Percentiles rank a stretch among this genome's conserved stretches.
Evolutionary conservation across 2,888 invertebrate genomes (phyloP).

Genomic region (Drosophila lacicola): DNA sequence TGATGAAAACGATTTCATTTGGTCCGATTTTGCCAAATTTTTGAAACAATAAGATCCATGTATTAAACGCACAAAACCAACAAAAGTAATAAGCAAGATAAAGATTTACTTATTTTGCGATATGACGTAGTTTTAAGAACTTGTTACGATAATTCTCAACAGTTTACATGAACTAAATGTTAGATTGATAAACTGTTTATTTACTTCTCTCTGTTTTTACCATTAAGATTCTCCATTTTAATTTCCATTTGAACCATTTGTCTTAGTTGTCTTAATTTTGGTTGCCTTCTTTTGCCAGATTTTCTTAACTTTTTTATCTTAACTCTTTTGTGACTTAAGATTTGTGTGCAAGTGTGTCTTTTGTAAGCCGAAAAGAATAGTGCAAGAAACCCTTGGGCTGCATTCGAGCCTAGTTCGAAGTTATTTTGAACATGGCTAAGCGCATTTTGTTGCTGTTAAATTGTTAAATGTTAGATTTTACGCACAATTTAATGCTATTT

Average conservation of each 20-base stretch:
- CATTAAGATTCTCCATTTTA: not conserved
- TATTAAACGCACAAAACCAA: no score
- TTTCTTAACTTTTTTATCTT: constrained; percentile 6
- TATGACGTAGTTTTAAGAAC: no score
- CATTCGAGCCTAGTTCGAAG: not conserved
- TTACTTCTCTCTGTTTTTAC: not conserved
- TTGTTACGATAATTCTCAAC: no score
- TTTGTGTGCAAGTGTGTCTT: constrained; percentile 2
- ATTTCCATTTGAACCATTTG: constrained; percentile 10
- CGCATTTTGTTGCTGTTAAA: not conserved
- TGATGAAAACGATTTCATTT: no score
- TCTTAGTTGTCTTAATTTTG: constrained; percentile 65
- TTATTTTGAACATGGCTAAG: constrained; percentile 3
- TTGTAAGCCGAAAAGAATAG: constrained; percentile 1
- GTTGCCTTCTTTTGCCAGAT: constrained; percentile 13
- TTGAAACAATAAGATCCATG: no score
- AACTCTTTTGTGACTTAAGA: constrained; percentile 13
- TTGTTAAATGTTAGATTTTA: constrained; percentile 20
- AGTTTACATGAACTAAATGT: no score
- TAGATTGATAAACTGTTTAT: no score
- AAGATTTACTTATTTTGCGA: no score
- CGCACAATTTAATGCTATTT: constrained; percentile 46
- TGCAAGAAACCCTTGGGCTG: constrained; percentile 26
- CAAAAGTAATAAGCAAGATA: no score
- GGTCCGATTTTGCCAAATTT: no score